Percentiles rank a stretch among this genome's conserved stretches.
Conservation (phyloP, 1,140 invertebrate genomes). For the Aphelinus certus region DNA sequence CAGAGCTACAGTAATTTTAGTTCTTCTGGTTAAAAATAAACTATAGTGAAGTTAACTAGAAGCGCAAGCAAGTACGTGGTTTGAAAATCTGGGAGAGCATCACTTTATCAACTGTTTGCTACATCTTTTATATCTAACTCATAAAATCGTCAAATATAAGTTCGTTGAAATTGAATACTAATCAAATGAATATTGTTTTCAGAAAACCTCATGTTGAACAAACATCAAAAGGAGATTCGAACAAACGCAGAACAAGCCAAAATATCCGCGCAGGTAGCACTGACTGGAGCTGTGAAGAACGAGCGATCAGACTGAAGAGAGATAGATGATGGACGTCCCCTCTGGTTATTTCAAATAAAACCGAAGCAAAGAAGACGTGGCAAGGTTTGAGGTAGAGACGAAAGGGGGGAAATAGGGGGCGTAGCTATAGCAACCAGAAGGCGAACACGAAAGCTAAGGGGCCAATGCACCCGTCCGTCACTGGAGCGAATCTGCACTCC, state of each 20-base stretch:
- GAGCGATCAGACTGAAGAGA: slow-evolving; percentile 49
- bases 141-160: too few relatives aligned
- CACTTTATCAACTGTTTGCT: too few relatives aligned
- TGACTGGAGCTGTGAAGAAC: slow-evolving; percentile 35
- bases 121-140: too few relatives aligned
- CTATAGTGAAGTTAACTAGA: too few relatives aligned
- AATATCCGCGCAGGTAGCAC: slow-evolving; percentile 48
- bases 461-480: slow-evolving; percentile 61
- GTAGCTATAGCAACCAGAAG: slow-evolving; percentile 61
- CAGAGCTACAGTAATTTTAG: too few relatives aligned
- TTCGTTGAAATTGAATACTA: too few relatives aligned
- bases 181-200: too few relatives aligned
- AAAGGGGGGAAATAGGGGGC: slow-evolving; percentile 52
- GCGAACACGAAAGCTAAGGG: slow-evolving; percentile 55
- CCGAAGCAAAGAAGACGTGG: slow-evolving; percentile 46
- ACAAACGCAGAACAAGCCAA: neutral
- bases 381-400: slow-evolving; percentile 45
- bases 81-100: too few relatives aligned
- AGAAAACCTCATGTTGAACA: too few relatives aligned
- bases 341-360: slow-evolving; percentile 59
- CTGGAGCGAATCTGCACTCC: slow-evolving; percentile 59
- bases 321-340: slow-evolving; percentile 55
- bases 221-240: neutral
- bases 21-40: too few relatives aligned
- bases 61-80: too few relatives aligned